Evolutionary conservation across 2,888 invertebrate species (phyloP), one percentile per base, ranked within the genome.

Genomic region (Muschampia plurimacula): DNA sequence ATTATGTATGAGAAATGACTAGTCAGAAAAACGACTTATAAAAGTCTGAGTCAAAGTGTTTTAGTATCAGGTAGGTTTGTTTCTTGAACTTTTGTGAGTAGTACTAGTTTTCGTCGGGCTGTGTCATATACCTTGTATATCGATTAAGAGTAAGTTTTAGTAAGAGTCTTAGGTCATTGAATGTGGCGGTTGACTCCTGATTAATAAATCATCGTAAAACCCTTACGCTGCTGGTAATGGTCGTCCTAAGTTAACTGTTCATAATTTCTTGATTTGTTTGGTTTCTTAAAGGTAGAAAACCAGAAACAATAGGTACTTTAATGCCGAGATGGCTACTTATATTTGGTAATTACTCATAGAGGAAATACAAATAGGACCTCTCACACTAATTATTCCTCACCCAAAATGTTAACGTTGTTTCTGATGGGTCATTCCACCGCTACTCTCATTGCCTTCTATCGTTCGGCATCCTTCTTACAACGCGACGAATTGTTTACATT

Each of bases 111-210:
- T 57, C 32, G 44, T 15, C 46, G 63, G 13, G 64, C 57, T 63
- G 39, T 46, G 28, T 62, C 64, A 57, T 52, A 62, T 81, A 88
- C 12, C 1, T 41, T 5, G 1, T 1, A 10, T 28, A 57, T 88
- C 83, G 87, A 88, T 89, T 85, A 63, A 52, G 49, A 72, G 1
- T 46, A 12, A 76, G 59, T 1, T 2, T 7, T 39, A 5, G 5
- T 46, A 60, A 60, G 12, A 5, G 81, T 10, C 10, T 44, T 82
- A 81, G 80, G 81, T 82, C 81, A 78, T 74, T 74, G 72, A 77
- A 74, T 79, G 82, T 84, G 88, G 86, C 88, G 80, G 84, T 82
- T 87, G 88, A 88, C 88, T 85, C 77, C 76, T 70, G 67, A 80
- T 75, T 74, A 74, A 55, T 76, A 9, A 10, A 10, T 59, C 84